Base-by-base conservation (phyloP, 2,113 vertebrate genomes). In the Emydocephalus ijimae region DNA sequence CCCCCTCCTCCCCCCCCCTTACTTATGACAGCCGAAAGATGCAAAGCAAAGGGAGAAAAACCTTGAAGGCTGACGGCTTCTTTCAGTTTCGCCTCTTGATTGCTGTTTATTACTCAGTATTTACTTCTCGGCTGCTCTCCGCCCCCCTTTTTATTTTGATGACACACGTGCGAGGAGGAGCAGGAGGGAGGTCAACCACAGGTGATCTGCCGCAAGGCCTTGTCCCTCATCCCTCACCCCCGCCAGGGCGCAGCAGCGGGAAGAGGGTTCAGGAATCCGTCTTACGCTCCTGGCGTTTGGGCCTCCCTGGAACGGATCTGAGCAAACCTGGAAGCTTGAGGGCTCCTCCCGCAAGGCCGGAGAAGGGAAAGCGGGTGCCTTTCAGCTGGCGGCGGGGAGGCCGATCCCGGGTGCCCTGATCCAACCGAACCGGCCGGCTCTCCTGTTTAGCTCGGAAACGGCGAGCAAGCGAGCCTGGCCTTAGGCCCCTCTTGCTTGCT, bases 111-210 rank as follows among this genome's bases (percentile, higher is more conserved):
- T 90, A n/a, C 89, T 90, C 92, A 20, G 87, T 18, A 3, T 88
- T 92, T 59, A 54, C 88, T 88, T 43, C 10, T 52, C n/a, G 20
- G 85, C 81, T 20, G 24, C 12, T 87, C 45, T 12, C 48, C 48
- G 9, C 45, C 48, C 85, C 14, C 14, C 85, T 90, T 95, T 89
- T 94, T 95, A 94, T 96, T 95, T 88, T 92, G 94, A 89, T 91
- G 92, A 92, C 94, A 89, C 92, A 91, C 94, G 93, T 94, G 94
- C 57, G 88, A 90, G 89, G 54, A 45, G 59, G 88, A 74, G 89
- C 24, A 21, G 34, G 85, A 21, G 54, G 74, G 50, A 85, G 21
- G 54, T 45, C 74, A 23, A 26, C 21, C 90, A 1, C 23, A 92
- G 91, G 89, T 91, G 93, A 88, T 86, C 95, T 93, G 93, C 92